Conservation (phyloP, 2,797 vertebrate genomes). For the Argya squamiceps region DNA sequence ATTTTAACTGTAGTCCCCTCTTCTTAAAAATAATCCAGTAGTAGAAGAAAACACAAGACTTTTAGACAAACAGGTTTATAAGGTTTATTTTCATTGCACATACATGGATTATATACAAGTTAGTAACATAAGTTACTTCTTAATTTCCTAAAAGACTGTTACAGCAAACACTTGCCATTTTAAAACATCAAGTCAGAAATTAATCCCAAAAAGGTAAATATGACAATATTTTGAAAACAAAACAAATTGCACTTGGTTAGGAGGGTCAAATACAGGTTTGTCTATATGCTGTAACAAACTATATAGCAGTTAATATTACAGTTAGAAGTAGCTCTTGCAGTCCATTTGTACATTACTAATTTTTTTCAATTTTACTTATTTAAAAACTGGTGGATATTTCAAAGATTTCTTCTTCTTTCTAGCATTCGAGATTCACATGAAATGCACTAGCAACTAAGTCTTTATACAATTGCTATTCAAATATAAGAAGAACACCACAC, state of each 20-base stretch:
- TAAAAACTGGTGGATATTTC: conserved; percentile 65
- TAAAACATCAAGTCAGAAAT: conserved; percentile 75
- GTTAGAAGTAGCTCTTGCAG: conserved; percentile 70
- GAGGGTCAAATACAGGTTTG: conserved; percentile 65
- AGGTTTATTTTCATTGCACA: conserved; percentile 90
- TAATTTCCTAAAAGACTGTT: conserved; percentile 76
- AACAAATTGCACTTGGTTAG: conserved; percentile 75
- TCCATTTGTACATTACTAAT: conserved; percentile 65
- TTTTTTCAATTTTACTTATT: conserved; percentile 55
- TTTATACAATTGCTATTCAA: conserved; percentile 72
- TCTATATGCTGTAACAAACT: conserved; percentile 70
- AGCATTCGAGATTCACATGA: conserved; percentile 57
- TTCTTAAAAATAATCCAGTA: not conserved
- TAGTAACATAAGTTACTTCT: conserved; percentile 80
- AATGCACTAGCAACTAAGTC: conserved; percentile 66
- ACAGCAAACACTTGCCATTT: conserved; percentile 74
- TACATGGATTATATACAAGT: conserved; percentile 88
- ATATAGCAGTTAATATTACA: conserved; percentile 67
- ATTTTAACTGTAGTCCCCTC: not conserved
- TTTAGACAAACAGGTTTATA: conserved; percentile 80
- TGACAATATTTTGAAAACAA: conserved; percentile 57
- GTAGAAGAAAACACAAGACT: conserved; percentile 53
- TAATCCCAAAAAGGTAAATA: conserved; percentile 73
- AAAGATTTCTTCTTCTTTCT: conserved; percentile 57
- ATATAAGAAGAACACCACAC: conserved; percentile 75